Evolutionary conservation across 2,113 vertebrate genomes (phyloP).

Genomic region (Podiceps cristatus): DNA sequence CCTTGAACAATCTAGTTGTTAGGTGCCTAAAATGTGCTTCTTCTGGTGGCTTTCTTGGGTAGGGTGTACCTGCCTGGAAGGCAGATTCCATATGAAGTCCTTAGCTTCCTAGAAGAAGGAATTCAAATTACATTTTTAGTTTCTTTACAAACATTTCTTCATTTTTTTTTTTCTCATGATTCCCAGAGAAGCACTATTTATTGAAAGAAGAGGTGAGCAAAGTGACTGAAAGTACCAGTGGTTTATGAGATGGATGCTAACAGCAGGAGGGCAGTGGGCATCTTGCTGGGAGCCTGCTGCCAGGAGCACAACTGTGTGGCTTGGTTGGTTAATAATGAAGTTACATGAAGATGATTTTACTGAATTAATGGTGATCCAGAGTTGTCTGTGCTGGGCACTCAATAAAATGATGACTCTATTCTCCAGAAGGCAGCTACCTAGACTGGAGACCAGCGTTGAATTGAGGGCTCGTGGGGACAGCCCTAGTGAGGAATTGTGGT

Average conservation of each 20-base stretch:
- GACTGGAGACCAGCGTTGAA: not conserved
- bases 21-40: not conserved
- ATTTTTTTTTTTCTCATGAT: fast-evolving
- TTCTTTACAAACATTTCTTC: not conserved
- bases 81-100: not conserved
- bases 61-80: not conserved
- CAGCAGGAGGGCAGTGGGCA: not conserved
- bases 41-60: not conserved
- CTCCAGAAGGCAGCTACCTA: not conserved
- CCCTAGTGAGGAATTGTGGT: not conserved
- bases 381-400: not conserved
- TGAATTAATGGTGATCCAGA: not conserved
- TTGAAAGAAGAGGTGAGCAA: not conserved
- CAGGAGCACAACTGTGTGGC: not conserved
- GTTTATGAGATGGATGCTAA: not conserved
- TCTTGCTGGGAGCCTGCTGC: not conserved
- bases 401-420: not conserved
- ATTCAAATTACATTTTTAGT: not conserved
- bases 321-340: not conserved
- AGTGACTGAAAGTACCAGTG: not conserved
- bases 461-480: not conserved
- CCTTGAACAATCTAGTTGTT: not conserved
- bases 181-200: not conserved
- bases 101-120: not conserved
- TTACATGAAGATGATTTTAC: not conserved